Evolutionary conservation across 2,888 invertebrate species (phyloP).

Genomic region (Slavum lentiscoides): DNA sequence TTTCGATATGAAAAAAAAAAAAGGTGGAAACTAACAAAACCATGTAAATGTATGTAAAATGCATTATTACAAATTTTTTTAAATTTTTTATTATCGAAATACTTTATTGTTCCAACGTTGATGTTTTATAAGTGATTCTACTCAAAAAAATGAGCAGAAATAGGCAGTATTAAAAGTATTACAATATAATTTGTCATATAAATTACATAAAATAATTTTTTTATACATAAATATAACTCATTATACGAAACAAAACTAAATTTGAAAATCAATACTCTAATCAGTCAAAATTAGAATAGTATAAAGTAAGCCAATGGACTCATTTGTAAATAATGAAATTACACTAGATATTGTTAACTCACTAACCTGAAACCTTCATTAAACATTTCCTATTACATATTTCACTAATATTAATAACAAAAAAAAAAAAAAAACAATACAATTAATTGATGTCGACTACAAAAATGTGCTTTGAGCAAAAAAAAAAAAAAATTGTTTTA

Average conservation of each 20-base stretch:
- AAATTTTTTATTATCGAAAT: background rate
- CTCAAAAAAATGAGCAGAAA: constrained; percentile 22
- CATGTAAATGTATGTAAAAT: too few relatives aligned
- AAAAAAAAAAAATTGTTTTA: constrained; percentile 1
- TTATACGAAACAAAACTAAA: constrained; percentile 24
- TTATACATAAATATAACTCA: background rate
- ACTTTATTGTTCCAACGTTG: background rate
- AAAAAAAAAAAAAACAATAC: background rate
- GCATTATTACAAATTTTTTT: background rate
- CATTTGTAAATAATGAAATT: background rate
- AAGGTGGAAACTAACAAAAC: too few relatives aligned
- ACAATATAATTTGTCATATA: background rate
- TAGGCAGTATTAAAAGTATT: constrained; percentile 21
- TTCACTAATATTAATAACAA: background rate
- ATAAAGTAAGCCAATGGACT: background rate
- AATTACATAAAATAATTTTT: background rate
- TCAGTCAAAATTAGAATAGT: constrained; percentile 47
- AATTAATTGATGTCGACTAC: constrained; percentile 9
- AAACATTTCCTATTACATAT: background rate
- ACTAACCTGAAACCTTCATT: constrained; percentile 1
- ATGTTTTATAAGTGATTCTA: background rate
- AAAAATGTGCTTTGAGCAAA: constrained; percentile 27
- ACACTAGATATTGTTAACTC: background rate
- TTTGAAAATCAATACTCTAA: constrained; percentile 31
- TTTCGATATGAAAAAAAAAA: too few relatives aligned